Base-by-base conservation (phyloP, 2,113 vertebrate genomes). In the Dermatemys mawii region DNA sequence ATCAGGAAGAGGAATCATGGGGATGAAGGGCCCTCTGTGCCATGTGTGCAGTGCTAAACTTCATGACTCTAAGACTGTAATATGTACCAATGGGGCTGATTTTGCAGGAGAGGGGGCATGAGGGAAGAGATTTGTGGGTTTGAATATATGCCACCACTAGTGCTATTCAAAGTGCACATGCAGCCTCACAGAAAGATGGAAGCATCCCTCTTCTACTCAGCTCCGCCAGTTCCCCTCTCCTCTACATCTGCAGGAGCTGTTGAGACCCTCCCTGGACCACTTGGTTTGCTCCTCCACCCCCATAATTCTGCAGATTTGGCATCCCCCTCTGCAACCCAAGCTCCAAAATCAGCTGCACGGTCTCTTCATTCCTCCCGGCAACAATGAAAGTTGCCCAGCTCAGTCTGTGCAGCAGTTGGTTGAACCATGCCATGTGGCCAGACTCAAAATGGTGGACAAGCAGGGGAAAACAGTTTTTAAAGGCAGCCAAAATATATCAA, bases 301-400 rank as follows among this genome's bases (percentile, higher is more conserved):
- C 51, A 21, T 0, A 0, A 63, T 90, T 93, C 55, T 73, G 50
- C 35, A 46, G 26, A 26, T 55, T n/a, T 80, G 73, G 76, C 2
- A 50, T 38, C n/a, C 16, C 89, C 67, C 90, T n/a, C 63, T 90
- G 83, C 81, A 81, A 92, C 75, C 2, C 6, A 87, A 92, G 24
- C 35, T 60, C 82, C 60, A n/a, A 83, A 12, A n/a, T 12, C 19
- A 80, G 38, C 32, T 89, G 38, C 73, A 84, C 83, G 73, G 22
- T 57, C 54, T 57, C 22, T 57, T 29, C 26, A 57, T 57, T 57
- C 26, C 26, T 57, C 54, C 54, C 54, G 21, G 38, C 26, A 49
- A 70, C 73, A 7, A 90, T 8, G 48, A 8, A 27, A 63, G 48
- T 41, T 41, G 49, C 9, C 21, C 46, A 11, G 11, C 38, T 83